Base-by-base conservation (phyloP, 2,797 vertebrate species). In the Sorex maritimensis region DNA sequence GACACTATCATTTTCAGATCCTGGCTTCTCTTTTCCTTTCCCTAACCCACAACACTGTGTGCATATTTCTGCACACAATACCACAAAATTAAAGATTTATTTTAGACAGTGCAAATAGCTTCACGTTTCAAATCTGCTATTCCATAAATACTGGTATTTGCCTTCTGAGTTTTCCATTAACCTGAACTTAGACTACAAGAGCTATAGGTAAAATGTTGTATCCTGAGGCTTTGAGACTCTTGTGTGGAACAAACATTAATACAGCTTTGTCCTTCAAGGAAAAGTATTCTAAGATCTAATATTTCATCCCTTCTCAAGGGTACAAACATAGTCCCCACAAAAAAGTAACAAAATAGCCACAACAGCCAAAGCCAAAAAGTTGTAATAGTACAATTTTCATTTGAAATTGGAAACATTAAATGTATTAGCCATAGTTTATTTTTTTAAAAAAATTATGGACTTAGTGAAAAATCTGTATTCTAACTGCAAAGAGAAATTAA, bases 361-460 rank as follows among this genome's bases (percentile, higher is more conserved):
- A 55, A 81, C 67, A 41, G 55, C 6, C 49, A 88, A 28, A 77
- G 19, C 10, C 26, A 30, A 10, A 71, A 75, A 72, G 26, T 0
- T 68, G 10, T 23, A 24, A n/a, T 38, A 55, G 52, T 49, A 68
- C 86, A 61, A 72, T 81, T 86, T 13, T 84, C 38, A 14, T 38
- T 92, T 83, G 61, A 88, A 94, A 63, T 13, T 23, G 65, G 13
- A 83, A 92, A 58, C 72, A 84, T 12, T n/a, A 74, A 90, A 55
- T 58, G n/a, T 10, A 15, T 55, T n/a, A 61, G n/a, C 28, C 72
- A 67, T 65, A 44, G 41, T 5, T 44, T 44, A 38, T 19, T 61
- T 61, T 69, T 81, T 82, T 52, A 34, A 34, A 34, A 81, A 81
- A 88, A 63, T 30, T 75, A 34, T 71, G 69, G n/a, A 23, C 6